These are phyloP conservation scores for Drosophila micromelanica DNA, from an alignment of 1,140 invertebrate species.

Conservation along the genomic window DNA sequence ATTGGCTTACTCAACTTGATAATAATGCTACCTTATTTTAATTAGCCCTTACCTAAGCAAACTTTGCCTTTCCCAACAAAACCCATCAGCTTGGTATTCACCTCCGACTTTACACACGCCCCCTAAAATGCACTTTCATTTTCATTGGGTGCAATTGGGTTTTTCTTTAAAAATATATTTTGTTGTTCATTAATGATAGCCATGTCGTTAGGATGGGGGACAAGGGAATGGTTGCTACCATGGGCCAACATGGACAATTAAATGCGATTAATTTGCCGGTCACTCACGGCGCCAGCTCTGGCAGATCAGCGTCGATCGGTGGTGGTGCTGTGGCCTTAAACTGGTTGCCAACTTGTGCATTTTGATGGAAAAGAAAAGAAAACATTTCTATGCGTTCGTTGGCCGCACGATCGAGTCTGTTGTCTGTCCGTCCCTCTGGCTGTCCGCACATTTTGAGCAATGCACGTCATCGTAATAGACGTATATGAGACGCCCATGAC, in stretches of 20 bases:
- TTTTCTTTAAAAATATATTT: constrained; percentile 12
- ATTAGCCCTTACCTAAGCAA: neutral
- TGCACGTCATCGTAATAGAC: constrained; percentile 68
- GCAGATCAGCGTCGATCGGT: neutral
- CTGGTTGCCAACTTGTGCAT: constrained; percentile 57
- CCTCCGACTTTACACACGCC: neutral
- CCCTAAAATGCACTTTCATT: constrained; percentile 62
- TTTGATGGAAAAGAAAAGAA: constrained; percentile 54
- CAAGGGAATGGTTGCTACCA: constrained; percentile 6
- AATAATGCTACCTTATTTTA: too few species aligned
- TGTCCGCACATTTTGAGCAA: constrained; percentile 51
- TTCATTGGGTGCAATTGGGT: constrained; percentile 48
- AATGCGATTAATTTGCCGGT: constrained; percentile 61
- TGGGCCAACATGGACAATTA: constrained; percentile 42
- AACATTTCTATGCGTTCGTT: constrained; percentile 80
- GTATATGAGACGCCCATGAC: constrained; percentile 72
- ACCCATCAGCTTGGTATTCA: neutral
- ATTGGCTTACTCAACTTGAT: neutral
- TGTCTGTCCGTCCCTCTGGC: constrained; percentile 7
- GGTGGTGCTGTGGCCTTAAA: constrained; percentile 42
- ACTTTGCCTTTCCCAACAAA: neutral
- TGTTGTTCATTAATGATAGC: constrained; percentile 26
- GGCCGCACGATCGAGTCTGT: constrained; percentile 42
- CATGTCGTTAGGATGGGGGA: constrained; percentile 11
- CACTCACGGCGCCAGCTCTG: constrained; percentile 8